Evolutionary conservation across 2,888 invertebrate species (phyloP), one percentile per base, ranked within the genome.

Genomic region (Cylloceria caligata): DNA sequence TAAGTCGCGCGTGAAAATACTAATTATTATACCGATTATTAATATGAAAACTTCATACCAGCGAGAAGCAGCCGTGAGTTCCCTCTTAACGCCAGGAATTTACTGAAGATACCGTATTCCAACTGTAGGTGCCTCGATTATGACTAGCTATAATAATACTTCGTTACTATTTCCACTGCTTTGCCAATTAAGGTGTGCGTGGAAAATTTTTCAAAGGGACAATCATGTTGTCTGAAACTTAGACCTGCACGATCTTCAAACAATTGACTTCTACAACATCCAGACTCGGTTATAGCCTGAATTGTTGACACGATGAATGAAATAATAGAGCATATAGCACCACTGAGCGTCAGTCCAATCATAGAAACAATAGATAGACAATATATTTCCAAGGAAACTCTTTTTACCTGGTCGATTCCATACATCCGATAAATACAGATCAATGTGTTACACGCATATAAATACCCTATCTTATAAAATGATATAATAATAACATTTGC

Each of bases 1-100:
- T 91, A 92, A 92, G 91, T 92, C 92, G 92, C 90, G 89, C 92
- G 90, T 92, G 92, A 92, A 92, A 92, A 92, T 92, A 92, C 92
- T 92, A 92, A 92, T 92, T 92, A 92, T 92, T 92, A 91, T 90
- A 91, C 90, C 90, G 92, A 92, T 92, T 92, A 92, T 92, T 92
- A 92, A 92, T 92, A 92, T 87, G 92, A 92, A 92, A 92, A 92
- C 89, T 92, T 92, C 86, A 84, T 84, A 79, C 80, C 81, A 73
- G 64, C 73, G 82, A 83, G 83, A 72, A 85, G 84, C 86, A 85
- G 84, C 42, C 45, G 27, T 75, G 78, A 73, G 57, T 49, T 77
- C 42, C 60, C 47, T 62, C 85, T 83, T 84, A 85, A 84, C 79
- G 84, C 78, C 64, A 52, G 77, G 82, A 85, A 85, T 89, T 88